Conservation (phyloP, 2,113 vertebrate species). For the Guaruba guarouba region DNA sequence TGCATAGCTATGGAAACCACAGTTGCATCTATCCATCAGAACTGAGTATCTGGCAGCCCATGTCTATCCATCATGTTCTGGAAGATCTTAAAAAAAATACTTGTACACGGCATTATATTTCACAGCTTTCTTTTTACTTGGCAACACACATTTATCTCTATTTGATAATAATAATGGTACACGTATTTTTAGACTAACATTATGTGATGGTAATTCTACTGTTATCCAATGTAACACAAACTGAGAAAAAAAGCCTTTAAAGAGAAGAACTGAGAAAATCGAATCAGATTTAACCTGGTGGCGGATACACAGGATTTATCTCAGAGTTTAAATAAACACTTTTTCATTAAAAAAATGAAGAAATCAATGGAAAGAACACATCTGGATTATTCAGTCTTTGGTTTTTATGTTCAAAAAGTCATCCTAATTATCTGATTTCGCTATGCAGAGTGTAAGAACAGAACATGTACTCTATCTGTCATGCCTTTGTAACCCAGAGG, state of each 20-base stretch:
- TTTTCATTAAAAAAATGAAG: background rate
- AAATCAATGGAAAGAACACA: background rate
- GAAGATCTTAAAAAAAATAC: conserved; percentile 44
- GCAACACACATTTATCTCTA: conserved; percentile 34
- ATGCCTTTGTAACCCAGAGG: conserved; percentile 22
- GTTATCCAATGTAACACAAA: background rate
- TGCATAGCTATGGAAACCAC: conserved; percentile 61
- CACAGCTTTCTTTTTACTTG: conserved; percentile 59
- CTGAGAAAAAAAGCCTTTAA: background rate
- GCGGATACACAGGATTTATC: background rate
- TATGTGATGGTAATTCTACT: conserved; percentile 47
- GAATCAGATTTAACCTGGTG: conserved; percentile 2
- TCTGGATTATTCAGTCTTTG: background rate
- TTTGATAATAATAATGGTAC: conserved; percentile 63
- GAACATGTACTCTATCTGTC: background rate
- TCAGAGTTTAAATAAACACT: conserved; percentile 3
- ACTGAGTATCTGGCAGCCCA: conserved; percentile 36
- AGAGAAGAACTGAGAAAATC: conserved; percentile 13
- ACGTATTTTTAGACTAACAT: conserved; percentile 65
- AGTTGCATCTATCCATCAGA: conserved; percentile 38
- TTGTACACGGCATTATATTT: conserved; percentile 23
- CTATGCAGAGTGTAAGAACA: conserved; percentile 6
- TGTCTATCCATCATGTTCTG: conserved; percentile 43
- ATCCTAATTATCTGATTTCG: conserved; percentile 28
- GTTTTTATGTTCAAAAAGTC: background rate